Evolutionary conservation across 2,113 vertebrate genomes (phyloP).

Genomic region (Xiphophorus maculatus): DNA sequence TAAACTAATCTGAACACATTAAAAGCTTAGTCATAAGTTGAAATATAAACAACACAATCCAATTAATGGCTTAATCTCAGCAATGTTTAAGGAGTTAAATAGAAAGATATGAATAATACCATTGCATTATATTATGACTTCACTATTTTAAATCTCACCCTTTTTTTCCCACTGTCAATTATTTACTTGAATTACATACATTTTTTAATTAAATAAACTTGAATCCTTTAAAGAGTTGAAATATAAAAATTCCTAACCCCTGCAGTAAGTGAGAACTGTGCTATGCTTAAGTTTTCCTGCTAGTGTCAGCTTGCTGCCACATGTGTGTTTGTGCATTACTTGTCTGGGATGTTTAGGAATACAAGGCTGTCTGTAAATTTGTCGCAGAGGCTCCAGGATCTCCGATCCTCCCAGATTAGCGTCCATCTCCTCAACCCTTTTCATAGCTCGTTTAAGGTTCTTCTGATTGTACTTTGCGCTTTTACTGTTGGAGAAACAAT

Average conservation of each 20-base stretch:
- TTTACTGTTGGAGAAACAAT: conserved; percentile 65
- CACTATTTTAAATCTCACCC: no score
- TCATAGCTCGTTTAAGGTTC: conserved; percentile 78
- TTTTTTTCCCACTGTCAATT: no score
- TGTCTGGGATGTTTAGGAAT: conserved; percentile 77
- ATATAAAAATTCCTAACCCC: no score
- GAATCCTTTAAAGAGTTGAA: no score
- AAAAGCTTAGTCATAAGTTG: no score
- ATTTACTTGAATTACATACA: no score
- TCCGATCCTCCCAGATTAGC: conserved; percentile 85
- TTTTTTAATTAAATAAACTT: neutral
- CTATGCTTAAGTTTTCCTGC: neutral
- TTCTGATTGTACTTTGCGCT: conserved; percentile 83
- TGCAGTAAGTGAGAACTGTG: neutral
- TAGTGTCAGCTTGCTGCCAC: neutral
- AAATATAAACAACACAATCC: no score
- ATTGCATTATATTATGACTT: no score
- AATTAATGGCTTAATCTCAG: no score
- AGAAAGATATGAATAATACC: no score
- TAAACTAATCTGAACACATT: no score
- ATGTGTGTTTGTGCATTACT: conserved; percentile 61
- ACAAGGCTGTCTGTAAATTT: conserved; percentile 78
- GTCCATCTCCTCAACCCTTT: conserved; percentile 61
- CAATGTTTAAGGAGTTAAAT: no score
- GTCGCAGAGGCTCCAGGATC: conserved; percentile 77